Conservation (phyloP, 2,888 invertebrate species). For the Altica lythri region DNA sequence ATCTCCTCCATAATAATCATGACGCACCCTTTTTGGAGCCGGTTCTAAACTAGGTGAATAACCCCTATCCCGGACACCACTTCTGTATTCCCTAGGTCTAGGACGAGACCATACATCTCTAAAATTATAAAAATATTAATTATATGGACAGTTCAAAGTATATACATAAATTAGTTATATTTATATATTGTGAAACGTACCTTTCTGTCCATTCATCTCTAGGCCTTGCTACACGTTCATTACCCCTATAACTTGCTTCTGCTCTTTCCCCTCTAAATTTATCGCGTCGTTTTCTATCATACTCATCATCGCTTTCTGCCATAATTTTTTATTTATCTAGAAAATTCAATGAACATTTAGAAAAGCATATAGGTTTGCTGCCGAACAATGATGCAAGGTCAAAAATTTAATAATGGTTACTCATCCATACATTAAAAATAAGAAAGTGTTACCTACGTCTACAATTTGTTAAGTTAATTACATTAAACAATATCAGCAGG, state of each 20-base stretch:
- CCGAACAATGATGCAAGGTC: too few relatives aligned
- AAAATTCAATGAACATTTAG: too few relatives aligned
- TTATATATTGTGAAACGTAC: too few relatives aligned
- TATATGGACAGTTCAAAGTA: background rate
- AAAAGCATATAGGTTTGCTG: too few relatives aligned
- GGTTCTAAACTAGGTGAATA: constrained; percentile 82
- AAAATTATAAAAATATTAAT: constrained; percentile 20
- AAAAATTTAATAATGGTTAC: too few relatives aligned
- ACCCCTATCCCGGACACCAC: constrained; percentile 67
- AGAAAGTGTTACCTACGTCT: too few relatives aligned
- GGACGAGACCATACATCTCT: constrained; percentile 71
- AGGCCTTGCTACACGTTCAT: constrained; percentile 72
- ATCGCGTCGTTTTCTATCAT: constrained; percentile 91
- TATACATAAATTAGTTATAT: too few relatives aligned
- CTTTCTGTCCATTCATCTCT: constrained; percentile 81
- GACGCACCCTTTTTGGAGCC: constrained; percentile 75
- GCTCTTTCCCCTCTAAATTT: constrained; percentile 94
- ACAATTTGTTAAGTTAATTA: too few relatives aligned
- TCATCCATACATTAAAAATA: too few relatives aligned
- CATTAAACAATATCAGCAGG: too few relatives aligned
- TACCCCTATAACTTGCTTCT: constrained; percentile 72
- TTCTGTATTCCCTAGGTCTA: constrained; percentile 78
- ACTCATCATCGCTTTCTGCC: constrained; percentile 98
- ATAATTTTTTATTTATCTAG: too few relatives aligned
- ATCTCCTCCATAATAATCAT: constrained; percentile 54